Evolutionary conservation across 2,797 vertebrate species (phyloP), one percentile per base, ranked within the genome.

Genomic region (Rousettus madagascariensis): DNA sequence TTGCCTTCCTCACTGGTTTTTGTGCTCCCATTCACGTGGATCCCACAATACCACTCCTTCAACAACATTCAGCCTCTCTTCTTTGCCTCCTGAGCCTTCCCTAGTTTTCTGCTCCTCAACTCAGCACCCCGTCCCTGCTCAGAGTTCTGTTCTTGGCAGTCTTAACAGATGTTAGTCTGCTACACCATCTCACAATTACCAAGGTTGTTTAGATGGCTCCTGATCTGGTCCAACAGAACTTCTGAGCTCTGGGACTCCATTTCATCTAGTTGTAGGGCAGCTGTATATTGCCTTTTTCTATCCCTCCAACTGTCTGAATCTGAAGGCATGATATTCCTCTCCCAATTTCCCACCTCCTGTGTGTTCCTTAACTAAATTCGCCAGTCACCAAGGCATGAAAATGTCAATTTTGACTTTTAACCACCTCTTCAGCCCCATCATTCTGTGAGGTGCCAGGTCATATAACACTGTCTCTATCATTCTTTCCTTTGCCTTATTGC

Each of bases 1-100:
- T 78, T 1, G 57, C 24, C 74, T 69, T 55, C 0, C 3, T 6
- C 10, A 0, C 5, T 33, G 22, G 28, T 53, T 24, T 20, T 33
- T 15, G 2, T 16, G 80, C 57, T 8, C 3, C 3, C 1, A 33
- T 22, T 16, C 3, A 0, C 8, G 2, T n/a, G 65, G 61, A 51
- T 46, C 13, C 63, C n/a, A 3, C 4, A 6, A 8, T 46, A 46
- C 38, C 43, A 12, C 86, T 53, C 11, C 51, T 74, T 49, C 19
- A 0, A 17, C 26, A 30, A 75, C 7, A 30, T 13, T 33, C 7
- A 36, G 33, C 51, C 61, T 24, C 49, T n/a, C 8, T 8, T 19
- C 66, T 49, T 28, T 66, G 11, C 53, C 30, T 30, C 33, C 17
- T 19, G 26, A 13, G 12, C 30, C 17, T 46, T 33, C 66, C 38